Evolutionary conservation across 2,113 vertebrate species (phyloP).

Genomic region (Tragelaphus scriptus): DNA sequence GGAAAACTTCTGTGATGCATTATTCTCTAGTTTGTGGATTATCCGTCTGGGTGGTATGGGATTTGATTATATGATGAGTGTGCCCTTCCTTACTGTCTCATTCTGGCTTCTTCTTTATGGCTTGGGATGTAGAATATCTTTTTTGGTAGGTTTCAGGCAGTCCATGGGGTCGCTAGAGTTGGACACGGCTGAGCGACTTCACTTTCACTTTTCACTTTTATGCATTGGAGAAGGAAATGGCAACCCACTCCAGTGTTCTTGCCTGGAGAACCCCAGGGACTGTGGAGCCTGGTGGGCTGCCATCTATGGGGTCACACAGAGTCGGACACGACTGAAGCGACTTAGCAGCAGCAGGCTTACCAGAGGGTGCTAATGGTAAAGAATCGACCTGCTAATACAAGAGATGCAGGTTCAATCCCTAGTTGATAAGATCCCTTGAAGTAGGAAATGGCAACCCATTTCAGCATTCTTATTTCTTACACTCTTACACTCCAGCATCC

Average conservation of each 20-base stretch:
- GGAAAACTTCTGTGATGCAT: not conserved
- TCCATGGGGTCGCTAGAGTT: too few relatives aligned
- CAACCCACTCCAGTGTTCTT: too few relatives aligned
- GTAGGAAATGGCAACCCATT: not conserved
- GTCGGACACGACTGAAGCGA: too few relatives aligned
- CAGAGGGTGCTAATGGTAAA: not conserved
- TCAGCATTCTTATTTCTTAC: not conserved
- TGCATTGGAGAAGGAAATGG: too few relatives aligned
- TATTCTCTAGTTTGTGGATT: not conserved
- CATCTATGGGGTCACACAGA: too few relatives aligned
- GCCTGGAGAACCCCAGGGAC: too few relatives aligned
- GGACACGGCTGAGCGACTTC: too few relatives aligned
- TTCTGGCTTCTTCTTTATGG: not conserved
- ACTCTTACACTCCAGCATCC: not conserved
- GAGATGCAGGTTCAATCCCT: not conserved
- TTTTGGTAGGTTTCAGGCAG: not conserved
- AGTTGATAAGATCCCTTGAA: not conserved
- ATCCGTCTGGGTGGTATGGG: not conserved
- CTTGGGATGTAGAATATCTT: not conserved
- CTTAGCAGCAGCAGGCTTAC: not conserved
- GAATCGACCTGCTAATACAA: not conserved
- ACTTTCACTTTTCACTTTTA: too few relatives aligned
- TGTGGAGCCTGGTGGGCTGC: too few relatives aligned
- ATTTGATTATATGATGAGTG: not conserved
- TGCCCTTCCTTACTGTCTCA: not conserved